These are phyloP conservation scores for Drosophila mayri DNA, from an alignment of 1,140 invertebrate species.

Conservation along the genomic window DNA sequence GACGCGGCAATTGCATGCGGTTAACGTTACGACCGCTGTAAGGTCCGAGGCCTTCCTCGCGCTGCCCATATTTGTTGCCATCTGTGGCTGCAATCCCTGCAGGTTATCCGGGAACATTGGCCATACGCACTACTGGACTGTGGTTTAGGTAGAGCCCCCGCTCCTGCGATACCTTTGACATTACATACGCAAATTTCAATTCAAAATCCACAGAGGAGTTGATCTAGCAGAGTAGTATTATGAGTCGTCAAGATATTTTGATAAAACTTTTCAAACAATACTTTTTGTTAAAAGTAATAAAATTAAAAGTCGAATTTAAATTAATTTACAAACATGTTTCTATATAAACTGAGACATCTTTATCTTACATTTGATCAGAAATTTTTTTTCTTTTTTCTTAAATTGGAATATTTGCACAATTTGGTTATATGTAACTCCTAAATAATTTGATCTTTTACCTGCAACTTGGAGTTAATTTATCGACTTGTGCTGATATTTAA, in stretches of 20 bases:
- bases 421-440: background rate
- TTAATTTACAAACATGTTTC: background rate
- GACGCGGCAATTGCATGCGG: constrained; percentile 42
- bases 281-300: background rate
- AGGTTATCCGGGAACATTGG: constrained; percentile 49
- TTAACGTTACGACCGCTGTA: constrained; percentile 49
- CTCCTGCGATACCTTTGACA: background rate
- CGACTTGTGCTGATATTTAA: constrained; percentile 1
- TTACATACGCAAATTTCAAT: background rate
- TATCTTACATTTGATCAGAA: background rate
- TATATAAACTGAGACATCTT: background rate
- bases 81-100: constrained; percentile 16
- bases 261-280: background rate
- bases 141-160: background rate
- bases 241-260: background rate
- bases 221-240: background rate
- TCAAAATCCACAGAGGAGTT: background rate
- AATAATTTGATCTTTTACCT: background rate
- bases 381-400: too few species aligned
- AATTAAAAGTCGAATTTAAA: background rate
- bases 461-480: background rate
- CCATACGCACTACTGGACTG: constrained; percentile 23
- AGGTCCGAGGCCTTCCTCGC: constrained; percentile 4
- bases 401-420: background rate
- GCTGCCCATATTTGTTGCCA: constrained; percentile 14